phyloP scores from a whole-genome alignment of 2,888 invertebrate species.

The Eupelmus urozonus region DNA sequence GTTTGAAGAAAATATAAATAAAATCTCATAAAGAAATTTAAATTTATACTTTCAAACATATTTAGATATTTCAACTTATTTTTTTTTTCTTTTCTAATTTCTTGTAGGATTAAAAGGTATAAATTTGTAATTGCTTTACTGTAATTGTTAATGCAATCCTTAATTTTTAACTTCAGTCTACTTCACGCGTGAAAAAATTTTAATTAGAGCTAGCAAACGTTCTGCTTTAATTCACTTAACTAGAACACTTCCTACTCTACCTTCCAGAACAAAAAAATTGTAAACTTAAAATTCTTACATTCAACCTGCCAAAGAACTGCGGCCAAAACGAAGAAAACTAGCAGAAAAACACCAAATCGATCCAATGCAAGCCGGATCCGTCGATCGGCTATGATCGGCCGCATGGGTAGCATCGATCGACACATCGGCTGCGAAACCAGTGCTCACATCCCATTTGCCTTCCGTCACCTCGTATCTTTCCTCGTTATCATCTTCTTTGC shows the following conservation, averaged over 20 bases:
- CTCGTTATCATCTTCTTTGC: neutral
- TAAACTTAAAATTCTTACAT: conserved; percentile 6
- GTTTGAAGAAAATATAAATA: too few species aligned
- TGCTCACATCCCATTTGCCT: conserved; percentile 18
- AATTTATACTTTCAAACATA: neutral
- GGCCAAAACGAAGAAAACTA: neutral
- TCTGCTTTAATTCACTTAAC: too few species aligned
- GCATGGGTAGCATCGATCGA: conserved; percentile 12
- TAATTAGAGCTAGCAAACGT: too few species aligned
- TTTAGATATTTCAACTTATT: neutral
- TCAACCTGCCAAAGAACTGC: neutral
- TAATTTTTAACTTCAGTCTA: neutral
- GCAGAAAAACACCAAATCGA: neutral
- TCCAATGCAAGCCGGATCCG: neutral
- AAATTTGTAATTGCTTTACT: too few species aligned
- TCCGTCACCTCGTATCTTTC: conserved; percentile 29
- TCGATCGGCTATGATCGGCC: conserved; percentile 18
- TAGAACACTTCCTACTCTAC: too few species aligned
- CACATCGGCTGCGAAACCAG: conserved; percentile 31
- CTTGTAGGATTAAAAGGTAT: too few species aligned
- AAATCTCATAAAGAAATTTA: too few species aligned
- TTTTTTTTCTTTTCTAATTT: too few species aligned
- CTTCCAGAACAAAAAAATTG: too few species aligned
- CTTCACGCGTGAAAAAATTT: neutral
- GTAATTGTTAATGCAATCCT: too few species aligned